phyloP scores from a whole-genome alignment of 2,888 invertebrate genomes.

The Penaeus monodon region DNA sequence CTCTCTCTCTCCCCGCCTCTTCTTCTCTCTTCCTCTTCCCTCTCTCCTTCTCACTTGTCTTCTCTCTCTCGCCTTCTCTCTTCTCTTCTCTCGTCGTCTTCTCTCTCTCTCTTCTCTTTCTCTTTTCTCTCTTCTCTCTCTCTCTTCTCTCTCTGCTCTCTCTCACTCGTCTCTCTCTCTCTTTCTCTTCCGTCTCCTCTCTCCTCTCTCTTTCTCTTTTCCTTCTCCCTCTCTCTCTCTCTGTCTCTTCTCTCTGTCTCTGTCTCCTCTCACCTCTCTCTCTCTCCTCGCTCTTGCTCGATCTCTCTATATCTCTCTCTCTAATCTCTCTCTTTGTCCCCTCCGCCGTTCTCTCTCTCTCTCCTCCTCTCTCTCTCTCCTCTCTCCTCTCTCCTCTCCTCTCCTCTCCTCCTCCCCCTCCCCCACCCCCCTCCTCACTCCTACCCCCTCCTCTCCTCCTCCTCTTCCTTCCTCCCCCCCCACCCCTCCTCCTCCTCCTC shows the following conservation, averaged over 20 bases:
- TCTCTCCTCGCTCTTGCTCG: background rate
- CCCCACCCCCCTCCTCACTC: background rate
- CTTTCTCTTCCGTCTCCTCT: too few relatives aligned
- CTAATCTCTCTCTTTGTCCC: too few relatives aligned
- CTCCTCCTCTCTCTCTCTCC: background rate
- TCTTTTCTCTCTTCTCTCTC: too few relatives aligned
- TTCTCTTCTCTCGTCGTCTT: too few relatives aligned
- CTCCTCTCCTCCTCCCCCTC: too few relatives aligned
- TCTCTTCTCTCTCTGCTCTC: too few relatives aligned
- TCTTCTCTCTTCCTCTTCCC: too few relatives aligned
- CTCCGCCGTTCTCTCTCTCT: background rate
- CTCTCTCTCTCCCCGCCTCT: too few relatives aligned
- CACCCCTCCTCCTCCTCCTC: background rate
- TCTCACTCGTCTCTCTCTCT: background rate
- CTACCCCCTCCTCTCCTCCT: too few relatives aligned
- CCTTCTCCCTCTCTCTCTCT: background rate
- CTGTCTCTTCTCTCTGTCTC: background rate
- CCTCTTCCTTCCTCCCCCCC: background rate
- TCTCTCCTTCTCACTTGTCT: too few relatives aligned
- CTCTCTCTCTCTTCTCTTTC: too few relatives aligned
- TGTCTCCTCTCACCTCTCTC: background rate
- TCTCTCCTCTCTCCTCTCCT: background rate
- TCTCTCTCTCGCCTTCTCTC: too few relatives aligned
- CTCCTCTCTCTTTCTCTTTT: background rate
- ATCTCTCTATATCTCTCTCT: background rate